Base-by-base conservation (phyloP, 2,797 vertebrate genomes). In the Acanthurus leucopareius region DNA sequence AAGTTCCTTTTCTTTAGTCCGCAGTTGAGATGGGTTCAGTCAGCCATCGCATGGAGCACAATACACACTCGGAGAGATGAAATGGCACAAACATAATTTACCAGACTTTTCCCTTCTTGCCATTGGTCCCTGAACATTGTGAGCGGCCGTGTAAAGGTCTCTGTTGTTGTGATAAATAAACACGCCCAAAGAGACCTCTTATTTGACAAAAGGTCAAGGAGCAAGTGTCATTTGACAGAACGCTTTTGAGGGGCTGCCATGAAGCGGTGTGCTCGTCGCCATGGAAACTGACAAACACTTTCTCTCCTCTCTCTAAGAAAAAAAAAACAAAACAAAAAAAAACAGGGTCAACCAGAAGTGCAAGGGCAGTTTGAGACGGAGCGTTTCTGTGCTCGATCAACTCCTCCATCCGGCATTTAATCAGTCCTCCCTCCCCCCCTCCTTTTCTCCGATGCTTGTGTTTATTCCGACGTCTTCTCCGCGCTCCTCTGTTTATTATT, bases 271-370 rank as follows among this genome's bases (percentile, higher is more conserved):
- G 61, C 73, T 61, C 38, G 77, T 89, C 57, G 2, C 91, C 84
- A 90, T 92, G 88, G 93, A 72, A 92, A 94, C 89, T 77, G 86
- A 73, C 83, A 84, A 81, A 88, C 79, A 60, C 20, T n/a, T 73
- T 45, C 2, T 45, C 44, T 45, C 44, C 44, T 45, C 44, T 45
- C 2, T 48, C 11, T 48, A 4, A 48, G 16, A 14, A 13, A 13
- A 48, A 13, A 48, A n/a, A 52, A 35, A 44, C 65, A 25, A 14
- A 13, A 13, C 6, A 13, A 48, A n/a, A 52, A 35, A 44, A 68
- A 25, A 54, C 7, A 47, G 42, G 80, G 78, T 77, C 77, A 17
- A 49, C 40, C 38, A 25, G 20, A 71, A 6, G 61, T 17, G 20
- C 74, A 25, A 58, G 59, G 77, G 64, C 62, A 3, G 61, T 11